Conservation (phyloP, 2,113 vertebrate species). For the Numenius arquata region DNA sequence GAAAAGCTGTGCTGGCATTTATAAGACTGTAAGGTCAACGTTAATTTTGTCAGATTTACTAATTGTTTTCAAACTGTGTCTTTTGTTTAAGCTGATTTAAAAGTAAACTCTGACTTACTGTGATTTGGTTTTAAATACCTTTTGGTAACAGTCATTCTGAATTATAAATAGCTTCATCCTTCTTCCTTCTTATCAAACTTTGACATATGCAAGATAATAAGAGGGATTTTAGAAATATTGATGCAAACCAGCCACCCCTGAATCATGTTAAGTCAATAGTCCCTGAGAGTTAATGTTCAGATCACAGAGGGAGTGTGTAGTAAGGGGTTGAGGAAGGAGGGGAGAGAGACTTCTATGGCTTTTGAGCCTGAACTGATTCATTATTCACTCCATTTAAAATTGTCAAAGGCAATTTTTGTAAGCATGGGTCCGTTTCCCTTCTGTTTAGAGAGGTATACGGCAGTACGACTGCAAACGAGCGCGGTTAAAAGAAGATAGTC, state of each 20-base stretch:
- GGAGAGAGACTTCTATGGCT: conserved; percentile 1
- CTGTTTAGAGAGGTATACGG: conserved; percentile 44
- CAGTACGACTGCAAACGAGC: conserved; percentile 14
- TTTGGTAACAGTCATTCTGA: conserved; percentile 46
- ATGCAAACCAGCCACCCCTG: conserved; percentile 62
- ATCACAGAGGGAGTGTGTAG: not conserved
- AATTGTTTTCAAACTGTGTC: conserved; percentile 47
- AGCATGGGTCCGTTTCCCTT: not conserved
- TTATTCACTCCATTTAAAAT: conserved; percentile 49
- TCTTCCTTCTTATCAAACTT: conserved; percentile 69
- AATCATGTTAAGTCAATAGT: conserved; percentile 57
- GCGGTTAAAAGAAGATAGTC: conserved; percentile 60
- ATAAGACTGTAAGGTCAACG: conserved; percentile 44
- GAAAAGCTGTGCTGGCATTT: conserved; percentile 8
- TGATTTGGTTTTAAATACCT: conserved; percentile 59
- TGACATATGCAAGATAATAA: conserved; percentile 69
- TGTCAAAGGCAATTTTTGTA: conserved; percentile 47
- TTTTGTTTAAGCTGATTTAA: conserved; percentile 59
- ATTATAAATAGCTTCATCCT: conserved; percentile 66
- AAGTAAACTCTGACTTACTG: conserved; percentile 38
- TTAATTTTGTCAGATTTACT: conserved; percentile 42
- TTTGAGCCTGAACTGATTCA: conserved; percentile 47
- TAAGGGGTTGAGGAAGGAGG: not conserved
- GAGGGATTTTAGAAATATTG: conserved; percentile 66
- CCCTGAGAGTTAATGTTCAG: conserved; percentile 35